Base-by-base conservation (phyloP, 1,140 invertebrate species). In the Wiebesia pumilae region DNA sequence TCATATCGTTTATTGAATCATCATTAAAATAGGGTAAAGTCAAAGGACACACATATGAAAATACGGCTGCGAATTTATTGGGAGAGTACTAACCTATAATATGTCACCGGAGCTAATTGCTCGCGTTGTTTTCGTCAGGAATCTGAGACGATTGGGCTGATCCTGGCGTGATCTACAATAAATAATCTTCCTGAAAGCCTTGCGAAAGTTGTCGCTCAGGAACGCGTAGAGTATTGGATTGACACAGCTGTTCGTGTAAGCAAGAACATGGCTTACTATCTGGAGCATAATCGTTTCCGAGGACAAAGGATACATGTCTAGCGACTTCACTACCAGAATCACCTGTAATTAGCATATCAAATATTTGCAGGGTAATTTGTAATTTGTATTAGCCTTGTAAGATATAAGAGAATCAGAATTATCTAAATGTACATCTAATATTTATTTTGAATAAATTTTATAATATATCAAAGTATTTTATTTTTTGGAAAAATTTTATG, bases 161-260 rank as follows among this genome's bases (percentile, higher is more conserved):
- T 92, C 90, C 21, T 89, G 65, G 27, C 89, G 88, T 19, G 91
- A 91, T 84, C 89, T 90, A 85, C 93, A 95, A 87, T 94, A 94
- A 83, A 95, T 95, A 7, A 97, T 94, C 93, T 97, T 97, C 40
- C 95, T 94, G 91, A 98, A 98, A 6, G 97, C 97, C 88, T 97
- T 96, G 58, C 97, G 95, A 93, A 98, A 98, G 92, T 97, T 97
- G 87, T 98, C 97, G 2, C 97, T 97, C 0, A 98, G 94, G 91
- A 98, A 98, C 0, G 98, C 98, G 93, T 99, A 99, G n/a, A 99
- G 95, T 86, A 99, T 97, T 0, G 98, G 98, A 92, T 99, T 99
- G 86, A 99, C 96, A 91, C 98, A 99, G 88, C 97, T 98, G 94
- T 99, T 99, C 92, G 97, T 97, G 93, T 99, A 99, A 6, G 98